phyloP scores from a whole-genome alignment of 1,140 invertebrate species.

The Antheraea mylitta region DNA sequence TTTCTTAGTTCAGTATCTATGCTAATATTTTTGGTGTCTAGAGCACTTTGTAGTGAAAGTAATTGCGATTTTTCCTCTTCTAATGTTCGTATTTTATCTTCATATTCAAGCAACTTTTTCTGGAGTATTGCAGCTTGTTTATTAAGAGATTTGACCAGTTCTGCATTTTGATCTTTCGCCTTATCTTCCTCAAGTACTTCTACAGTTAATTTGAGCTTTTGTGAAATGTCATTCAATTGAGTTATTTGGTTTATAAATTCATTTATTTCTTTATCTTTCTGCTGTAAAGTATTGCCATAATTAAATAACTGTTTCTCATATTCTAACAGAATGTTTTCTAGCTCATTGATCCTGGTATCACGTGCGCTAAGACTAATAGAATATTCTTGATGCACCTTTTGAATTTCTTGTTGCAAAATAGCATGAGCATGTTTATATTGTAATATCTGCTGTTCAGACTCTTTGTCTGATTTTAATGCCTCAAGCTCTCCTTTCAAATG shows the following conservation, averaged over 20 bases:
- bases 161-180: slow-evolving; percentile 63
- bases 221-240: slow-evolving; percentile 71
- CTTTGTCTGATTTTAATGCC: slow-evolving; percentile 45
- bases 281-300: slow-evolving; percentile 60
- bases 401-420: slow-evolving; percentile 53
- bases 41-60: slow-evolving; percentile 38
- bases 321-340: slow-evolving; percentile 60
- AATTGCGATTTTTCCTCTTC: slow-evolving; percentile 67
- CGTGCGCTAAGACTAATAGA: slow-evolving; percentile 40
- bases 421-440: slow-evolving; percentile 42
- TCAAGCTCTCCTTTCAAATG: slow-evolving; percentile 63
- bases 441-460: slow-evolving; percentile 41
- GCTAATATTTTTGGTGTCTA: slow-evolving; percentile 52
- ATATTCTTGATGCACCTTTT: slow-evolving; percentile 63
- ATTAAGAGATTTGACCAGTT: slow-evolving; percentile 64
- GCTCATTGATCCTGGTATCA: slow-evolving; percentile 59
- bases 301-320: slow-evolving; percentile 66
- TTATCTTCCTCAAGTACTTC: slow-evolving; percentile 75
- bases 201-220: slow-evolving; percentile 70
- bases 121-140: slow-evolving; percentile 75
- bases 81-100: slow-evolving; percentile 64
- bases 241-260: slow-evolving; percentile 76
- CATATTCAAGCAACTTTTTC: slow-evolving; percentile 59
- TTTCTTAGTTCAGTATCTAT: slow-evolving; percentile 55
- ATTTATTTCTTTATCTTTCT: slow-evolving; percentile 73